Evolutionary conservation across 2,113 vertebrate species (phyloP).

Genomic region (Choloepus hoffmanni): DNA sequence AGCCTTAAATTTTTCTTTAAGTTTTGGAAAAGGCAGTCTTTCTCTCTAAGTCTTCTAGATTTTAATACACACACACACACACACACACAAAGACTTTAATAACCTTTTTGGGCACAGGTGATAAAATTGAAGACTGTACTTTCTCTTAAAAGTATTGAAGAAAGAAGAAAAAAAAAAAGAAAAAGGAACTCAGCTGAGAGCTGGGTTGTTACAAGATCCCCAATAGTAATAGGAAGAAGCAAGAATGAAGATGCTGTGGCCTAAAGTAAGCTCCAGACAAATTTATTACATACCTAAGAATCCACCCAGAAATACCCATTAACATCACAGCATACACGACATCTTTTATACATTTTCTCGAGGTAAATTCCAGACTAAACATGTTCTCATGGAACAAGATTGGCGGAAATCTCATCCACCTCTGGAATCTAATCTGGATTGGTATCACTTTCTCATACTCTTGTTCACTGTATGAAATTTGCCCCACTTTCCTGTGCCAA

Average conservation of each 20-base stretch:
- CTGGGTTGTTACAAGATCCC: background rate
- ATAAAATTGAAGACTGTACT: slow-evolving; percentile 23
- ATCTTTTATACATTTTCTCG: background rate
- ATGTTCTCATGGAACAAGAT: background rate
- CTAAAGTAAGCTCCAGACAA: background rate
- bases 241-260: background rate
- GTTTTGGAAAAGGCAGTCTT: slow-evolving; percentile 40
- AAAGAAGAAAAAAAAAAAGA: background rate
- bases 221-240: background rate
- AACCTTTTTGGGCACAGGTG: background rate
- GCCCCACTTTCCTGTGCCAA: background rate
- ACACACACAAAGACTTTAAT: background rate
- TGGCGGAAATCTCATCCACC: background rate
- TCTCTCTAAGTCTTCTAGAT: background rate
- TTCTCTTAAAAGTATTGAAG: background rate
- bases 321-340: background rate
- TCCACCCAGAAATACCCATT: slow-evolving; percentile 7
- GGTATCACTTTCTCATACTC: background rate
- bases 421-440: background rate
- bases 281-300: background rate
- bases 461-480: background rate
- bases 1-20: slow-evolving; percentile 40
- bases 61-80: slow-evolving; percentile 24
- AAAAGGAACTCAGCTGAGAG: background rate
- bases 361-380: slow-evolving; percentile 12